A percentile compares a stretch with the other conserved stretches of the same genome.
Conservation (phyloP, 2,888 invertebrate genomes). For the Nebria salina region DNA sequence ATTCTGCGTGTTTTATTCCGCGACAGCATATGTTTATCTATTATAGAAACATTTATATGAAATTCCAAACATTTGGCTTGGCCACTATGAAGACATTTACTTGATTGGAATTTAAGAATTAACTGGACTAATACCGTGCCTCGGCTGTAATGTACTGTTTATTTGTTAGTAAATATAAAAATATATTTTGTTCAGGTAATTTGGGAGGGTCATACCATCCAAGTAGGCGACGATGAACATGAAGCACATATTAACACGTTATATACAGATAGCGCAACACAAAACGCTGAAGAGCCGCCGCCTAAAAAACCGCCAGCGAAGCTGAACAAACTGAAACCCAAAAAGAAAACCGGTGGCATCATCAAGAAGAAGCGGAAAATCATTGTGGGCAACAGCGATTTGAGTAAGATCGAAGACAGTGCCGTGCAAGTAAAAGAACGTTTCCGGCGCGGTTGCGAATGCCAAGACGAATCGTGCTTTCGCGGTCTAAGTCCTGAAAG, state of each 20-base stretch:
- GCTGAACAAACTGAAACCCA: conserved; percentile 59
- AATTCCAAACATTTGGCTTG: too few relatives aligned
- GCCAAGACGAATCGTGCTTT: conserved; percentile 80
- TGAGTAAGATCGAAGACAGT: conserved; percentile 76
- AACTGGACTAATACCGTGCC: too few relatives aligned
- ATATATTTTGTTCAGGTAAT: conserved; percentile 64
- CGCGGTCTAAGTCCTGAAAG: conserved; percentile 78
- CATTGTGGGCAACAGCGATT: conserved; percentile 65
- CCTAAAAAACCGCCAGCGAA: conserved; percentile 60
- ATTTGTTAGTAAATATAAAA: too few relatives aligned
- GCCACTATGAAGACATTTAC: too few relatives aligned
- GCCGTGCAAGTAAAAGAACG: conserved; percentile 74
- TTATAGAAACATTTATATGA: too few relatives aligned
- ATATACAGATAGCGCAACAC: conserved; percentile 53
- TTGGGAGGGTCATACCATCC: conserved; percentile 74
- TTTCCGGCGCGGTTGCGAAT: conserved; percentile 78
- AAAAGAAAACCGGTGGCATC: conserved; percentile 61
- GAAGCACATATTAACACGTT: conserved; percentile 57
- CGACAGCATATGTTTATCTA: too few relatives aligned
- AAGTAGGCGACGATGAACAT: conserved; percentile 64
- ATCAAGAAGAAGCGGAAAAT: conserved; percentile 64
- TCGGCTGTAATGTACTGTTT: too few relatives aligned
- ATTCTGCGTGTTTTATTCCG: too few relatives aligned
- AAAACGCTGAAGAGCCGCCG: conserved; percentile 50
- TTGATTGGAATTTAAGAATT: too few relatives aligned